Base-by-base conservation (phyloP, 2,888 invertebrate species). In the Sericinus montela region DNA sequence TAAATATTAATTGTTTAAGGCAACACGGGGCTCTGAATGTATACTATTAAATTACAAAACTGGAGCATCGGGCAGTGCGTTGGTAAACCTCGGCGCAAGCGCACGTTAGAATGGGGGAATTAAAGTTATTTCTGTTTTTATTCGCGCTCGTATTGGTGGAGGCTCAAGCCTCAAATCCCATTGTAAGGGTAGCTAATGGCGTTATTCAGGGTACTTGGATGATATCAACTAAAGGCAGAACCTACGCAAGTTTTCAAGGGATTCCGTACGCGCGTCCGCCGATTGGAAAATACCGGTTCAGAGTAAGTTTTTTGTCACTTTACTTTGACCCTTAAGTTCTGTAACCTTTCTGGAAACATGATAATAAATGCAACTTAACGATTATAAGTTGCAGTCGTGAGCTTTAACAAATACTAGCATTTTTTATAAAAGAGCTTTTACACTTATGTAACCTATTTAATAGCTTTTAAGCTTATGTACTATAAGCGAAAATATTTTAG, bases 211-310 rank as follows among this genome's bases (percentile, higher is more conserved):
- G 89, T 0, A 45, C 73, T 0, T 89, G 87, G 89, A 79, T 75
- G 48, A 62, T 69, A 1, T 83, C 89, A 0, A 69, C 75, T 1
- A 75, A 79, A 38, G 81, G 87, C 15, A 65, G 89, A 55, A 63
- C 69, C 0, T 92, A 83, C 56, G 90, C 90, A 7, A 91, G 92
- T 30, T 94, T 92, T 58, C 84, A 91, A 58, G 93, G 93, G 0
- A 80, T 94, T 39, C 93, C 93, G 0, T 94, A 92, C 60, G 93
- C 93, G 0, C 71, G 90, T 44, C 91, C 93, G 10, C 93, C 93
- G 0, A 66, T 92, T 8, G 92, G 92, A n/a, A 88, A 91, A 53
- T 79, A 89, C 39, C 75, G 93, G 59, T 93, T 93, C 67, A 84
- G 91, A 72, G 89, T 89, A 66, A 74, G 78, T 13, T 14, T 10